These are phyloP conservation scores for Eospalax fontanierii DNA, from an alignment of 2,797 vertebrate species.

Conservation along the genomic window DNA sequence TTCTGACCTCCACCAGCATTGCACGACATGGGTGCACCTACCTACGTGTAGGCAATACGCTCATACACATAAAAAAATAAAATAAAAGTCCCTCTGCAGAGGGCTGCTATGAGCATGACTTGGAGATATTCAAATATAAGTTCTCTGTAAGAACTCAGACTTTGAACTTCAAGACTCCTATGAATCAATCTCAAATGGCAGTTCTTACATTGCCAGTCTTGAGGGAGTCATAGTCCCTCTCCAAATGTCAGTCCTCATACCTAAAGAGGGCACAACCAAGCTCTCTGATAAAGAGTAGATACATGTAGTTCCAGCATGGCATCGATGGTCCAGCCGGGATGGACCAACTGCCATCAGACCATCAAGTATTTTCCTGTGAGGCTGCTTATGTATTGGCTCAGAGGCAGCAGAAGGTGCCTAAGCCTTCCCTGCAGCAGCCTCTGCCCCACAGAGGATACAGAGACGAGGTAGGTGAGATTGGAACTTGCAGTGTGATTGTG, in stretches of 20 bases:
- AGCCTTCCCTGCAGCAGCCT: neutral
- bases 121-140: neutral
- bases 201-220: rapidly evolving
- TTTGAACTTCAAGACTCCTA: neutral
- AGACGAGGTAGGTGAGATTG: neutral
- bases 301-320: neutral
- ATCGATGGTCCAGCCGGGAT: rapidly evolving
- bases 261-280: neutral
- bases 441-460: neutral
- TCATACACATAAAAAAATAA: no score
- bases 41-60: no score
- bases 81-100: neutral
- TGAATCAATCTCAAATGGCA: neutral
- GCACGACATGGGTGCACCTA: no score
- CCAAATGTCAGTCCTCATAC: neutral
- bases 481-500: rapidly evolving
- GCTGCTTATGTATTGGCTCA: neutral
- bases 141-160: neutral
- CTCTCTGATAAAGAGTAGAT: neutral
- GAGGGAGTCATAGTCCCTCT: neutral
- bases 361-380: neutral
- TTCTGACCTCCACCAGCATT: no score
- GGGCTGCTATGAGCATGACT: neutral
- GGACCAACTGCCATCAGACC: neutral
- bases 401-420: neutral